phyloP scores from a whole-genome alignment of 2,797 vertebrate species.

The Peromyscus eremicus region DNA sequence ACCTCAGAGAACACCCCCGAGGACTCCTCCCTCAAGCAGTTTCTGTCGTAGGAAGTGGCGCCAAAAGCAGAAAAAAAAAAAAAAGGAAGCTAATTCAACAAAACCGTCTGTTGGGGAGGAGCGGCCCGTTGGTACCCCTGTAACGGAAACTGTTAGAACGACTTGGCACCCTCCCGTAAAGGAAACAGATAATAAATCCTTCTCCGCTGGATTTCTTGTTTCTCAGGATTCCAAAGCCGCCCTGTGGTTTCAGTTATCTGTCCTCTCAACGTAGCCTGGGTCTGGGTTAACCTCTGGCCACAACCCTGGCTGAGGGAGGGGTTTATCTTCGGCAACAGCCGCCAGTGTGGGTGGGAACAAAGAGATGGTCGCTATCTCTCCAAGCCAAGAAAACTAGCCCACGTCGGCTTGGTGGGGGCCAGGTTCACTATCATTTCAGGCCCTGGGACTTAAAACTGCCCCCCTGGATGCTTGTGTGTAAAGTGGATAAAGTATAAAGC shows the following conservation, averaged over 20 bases:
- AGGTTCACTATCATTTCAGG: background rate
- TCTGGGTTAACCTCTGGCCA: conserved; percentile 67
- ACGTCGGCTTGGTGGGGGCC: background rate
- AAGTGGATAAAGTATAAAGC: background rate
- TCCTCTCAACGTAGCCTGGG: conserved; percentile 50
- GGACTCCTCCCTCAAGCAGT: conserved; percentile 42
- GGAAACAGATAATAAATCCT: conserved; percentile 85
- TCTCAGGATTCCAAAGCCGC: conserved; percentile 75
- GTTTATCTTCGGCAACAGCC: conserved; percentile 77
- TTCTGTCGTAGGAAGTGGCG: conserved; percentile 59
- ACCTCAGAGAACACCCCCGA: conserved; percentile 30
- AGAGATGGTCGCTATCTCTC: conserved; percentile 65
- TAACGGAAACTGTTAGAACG: conserved; percentile 82
- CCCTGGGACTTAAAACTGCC: background rate
- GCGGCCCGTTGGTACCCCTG: conserved; percentile 71
- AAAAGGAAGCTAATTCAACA: conserved; percentile 60
- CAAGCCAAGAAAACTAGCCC: conserved; percentile 25
- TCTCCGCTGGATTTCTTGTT: conserved; percentile 77
- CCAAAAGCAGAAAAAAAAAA: conserved; percentile 54
- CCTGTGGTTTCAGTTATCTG: conserved; percentile 82
- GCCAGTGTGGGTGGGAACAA: conserved; percentile 74
- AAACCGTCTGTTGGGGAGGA: conserved; percentile 73
- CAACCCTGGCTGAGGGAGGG: conserved; percentile 71
- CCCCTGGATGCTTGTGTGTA: background rate
- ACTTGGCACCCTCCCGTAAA: conserved; percentile 68